Conservation (phyloP, 2,888 invertebrate species). For the Xanthia icteritia region DNA sequence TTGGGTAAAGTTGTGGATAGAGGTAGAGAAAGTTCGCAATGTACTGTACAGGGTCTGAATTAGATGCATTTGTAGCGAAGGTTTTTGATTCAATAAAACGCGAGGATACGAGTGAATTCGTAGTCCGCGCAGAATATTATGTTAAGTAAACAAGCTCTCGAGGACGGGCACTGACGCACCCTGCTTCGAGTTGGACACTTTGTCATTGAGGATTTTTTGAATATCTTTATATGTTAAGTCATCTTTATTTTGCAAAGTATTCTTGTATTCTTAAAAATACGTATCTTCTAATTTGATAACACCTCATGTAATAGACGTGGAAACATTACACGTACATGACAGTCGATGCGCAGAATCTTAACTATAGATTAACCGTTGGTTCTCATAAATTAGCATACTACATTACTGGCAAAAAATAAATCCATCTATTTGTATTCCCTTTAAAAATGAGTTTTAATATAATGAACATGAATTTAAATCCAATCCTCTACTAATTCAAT, state of each 20-base stretch:
- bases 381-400: slow-evolving; percentile 44
- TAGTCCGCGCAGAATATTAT: slow-evolving; percentile 76
- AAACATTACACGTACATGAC: slow-evolving; percentile 51
- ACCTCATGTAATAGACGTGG: slow-evolving; percentile 28
- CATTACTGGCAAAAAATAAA: slow-evolving; percentile 3
- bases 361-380: slow-evolving; percentile 41
- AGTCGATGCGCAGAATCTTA: slow-evolving; percentile 44
- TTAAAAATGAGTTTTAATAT: slow-evolving; percentile 18
- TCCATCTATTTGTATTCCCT: slow-evolving; percentile 25
- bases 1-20: slow-evolving; percentile 60
- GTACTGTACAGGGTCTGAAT: slow-evolving; percentile 63
- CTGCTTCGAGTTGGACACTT: slow-evolving; percentile 47
- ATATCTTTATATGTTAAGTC: background rate
- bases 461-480: slow-evolving; percentile 3
- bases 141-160: slow-evolving; percentile 80
- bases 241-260: background rate
- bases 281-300: slow-evolving; percentile 28
- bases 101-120: slow-evolving; percentile 75
- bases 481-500: slow-evolving; percentile 22
- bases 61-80: slow-evolving; percentile 72
- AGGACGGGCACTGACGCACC: slow-evolving; percentile 62
- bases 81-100: slow-evolving; percentile 79
- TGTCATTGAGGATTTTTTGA: slow-evolving; percentile 37
- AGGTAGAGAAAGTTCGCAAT: slow-evolving; percentile 54
- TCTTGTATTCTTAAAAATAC: background rate